Evolutionary conservation across 2,113 vertebrate species (phyloP).

Genomic region (Rutilus rutilus): DNA sequence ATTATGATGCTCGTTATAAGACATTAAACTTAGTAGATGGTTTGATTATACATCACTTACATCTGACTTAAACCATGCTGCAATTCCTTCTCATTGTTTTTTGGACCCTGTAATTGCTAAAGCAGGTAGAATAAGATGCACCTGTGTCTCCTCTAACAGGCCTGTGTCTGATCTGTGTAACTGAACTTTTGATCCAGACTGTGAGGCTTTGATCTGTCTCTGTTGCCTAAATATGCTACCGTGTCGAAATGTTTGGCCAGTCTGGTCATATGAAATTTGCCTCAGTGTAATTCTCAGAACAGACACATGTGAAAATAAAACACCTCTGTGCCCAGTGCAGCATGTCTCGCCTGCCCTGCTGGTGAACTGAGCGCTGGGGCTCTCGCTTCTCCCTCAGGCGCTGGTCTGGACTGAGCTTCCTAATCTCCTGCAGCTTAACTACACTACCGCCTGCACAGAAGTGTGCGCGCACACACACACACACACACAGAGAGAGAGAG

Average conservation of each 20-base stretch:
- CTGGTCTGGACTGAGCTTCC: constrained; percentile 56
- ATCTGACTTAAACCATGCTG: not conserved
- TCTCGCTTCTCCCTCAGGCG: constrained; percentile 42
- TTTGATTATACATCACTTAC: not conserved
- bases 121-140: not conserved
- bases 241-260: not conserved
- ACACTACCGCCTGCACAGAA: constrained; percentile 10
- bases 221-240: not conserved
- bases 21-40: not conserved
- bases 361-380: constrained; percentile 63
- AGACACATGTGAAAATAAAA: constrained; percentile 12
- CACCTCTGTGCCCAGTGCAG: constrained; percentile 5
- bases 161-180: not conserved
- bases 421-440: constrained; percentile 62
- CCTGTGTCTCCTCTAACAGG: not conserved
- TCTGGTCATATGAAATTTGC: constrained; percentile 12
- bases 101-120: not conserved
- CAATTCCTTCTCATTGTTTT: not conserved
- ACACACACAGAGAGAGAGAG: not conserved
- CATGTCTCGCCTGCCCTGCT: constrained; percentile 57
- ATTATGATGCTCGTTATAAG: not conserved
- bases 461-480: not conserved
- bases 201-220: not conserved
- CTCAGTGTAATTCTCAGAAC: not conserved
- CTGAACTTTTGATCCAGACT: not conserved